Evolutionary conservation across 2,888 invertebrate genomes (phyloP), one percentile per base, ranked within the genome.

Genomic region (Rotaria socialis): DNA sequence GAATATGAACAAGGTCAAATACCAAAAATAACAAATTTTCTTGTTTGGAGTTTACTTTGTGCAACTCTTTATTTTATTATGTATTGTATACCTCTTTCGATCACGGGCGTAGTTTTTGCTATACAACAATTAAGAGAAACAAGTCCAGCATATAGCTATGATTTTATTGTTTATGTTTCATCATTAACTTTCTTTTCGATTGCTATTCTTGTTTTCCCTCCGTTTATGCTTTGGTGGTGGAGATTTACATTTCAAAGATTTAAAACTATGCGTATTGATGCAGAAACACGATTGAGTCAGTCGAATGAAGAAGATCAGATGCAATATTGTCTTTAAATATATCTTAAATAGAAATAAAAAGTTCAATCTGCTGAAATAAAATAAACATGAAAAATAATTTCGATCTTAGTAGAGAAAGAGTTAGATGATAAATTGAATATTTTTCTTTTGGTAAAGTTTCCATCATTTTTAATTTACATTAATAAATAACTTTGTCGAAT

Each of bases 81-180:
- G 75, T 80, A 80, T 47, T 80, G 43, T 24, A n/a, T 75, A 27
- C 75, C 75, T 43, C 75, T 75, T 43, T 75, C 75, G 7, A 75
- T 75, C 10, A 75, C 75, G 11, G 75, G 75, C 22, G 41, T 75
- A 3, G 14, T 75, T 6, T 80, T 80, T 47, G 24, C 43, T 47
- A n/a, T 80, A 2, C 75, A 80, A 80, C 24, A 80, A n/a, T 47
- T 80, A 80, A 19, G 22, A 24, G 75, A 80, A 47, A 47, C 47
- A 43, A 1, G 4, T 43, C 47, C 2, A 19, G 2, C 7, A 2
- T 43, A 43, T 80, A 47, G 75, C 0, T 80, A 80, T 80, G 75
- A 80, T 80, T 80, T 80, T 80, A 24, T 47, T 24, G 47, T 80
- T 22, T 80, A 80, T 47, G n/a, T 80, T 24, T 41, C 47, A 24